Base-by-base conservation (phyloP, 2,113 vertebrate genomes). In the Phocoena sinus region DNA sequence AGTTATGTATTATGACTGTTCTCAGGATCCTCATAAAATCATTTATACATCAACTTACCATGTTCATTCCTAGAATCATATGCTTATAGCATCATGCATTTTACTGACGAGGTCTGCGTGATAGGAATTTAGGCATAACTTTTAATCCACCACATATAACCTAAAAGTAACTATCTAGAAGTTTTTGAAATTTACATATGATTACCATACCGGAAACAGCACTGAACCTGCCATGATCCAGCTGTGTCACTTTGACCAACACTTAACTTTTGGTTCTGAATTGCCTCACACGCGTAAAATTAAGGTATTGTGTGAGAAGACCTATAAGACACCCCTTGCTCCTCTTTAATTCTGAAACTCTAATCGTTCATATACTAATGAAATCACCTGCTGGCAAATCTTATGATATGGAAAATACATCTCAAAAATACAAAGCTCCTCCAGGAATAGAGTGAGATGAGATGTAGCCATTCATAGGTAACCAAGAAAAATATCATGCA, bases 341-440 rank as follows among this genome's bases (percentile, higher is more conserved):
- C 23, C 31, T 68, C 68, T 26, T 74, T 76, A 79, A 60, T 82
- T 47, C 41, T n/a, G 74, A 44, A n/a, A 28, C 36, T 93, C 53
- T 86, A 18, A 58, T 82, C 6, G 76, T 62, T 94, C 41, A 70
- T 47, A 53, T n/a, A 28, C 62, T 77, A 63, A 93, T 63, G 60
- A 94, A 93, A 84, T 84, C 38, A 71, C 47, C 79, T 47, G 62
- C 17, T 18, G n/a, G 41, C 3, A 50, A 88, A 92, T 76, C 31
- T 60, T 80, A 82, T 28, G 53, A 93, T 6, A 71, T 65, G 28
- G 26, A 74, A 96, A 82, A 89, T 12, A 31, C 13, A 47, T 15
- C 67, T 89, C 44, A 91, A 88, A 96, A 85, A 94, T 38, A 36
- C 20, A 85, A 96, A 95, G 5, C 8, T 96, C 47, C 15, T 95